Evolutionary conservation across 2,113 vertebrate species (phyloP), one percentile per base, ranked within the genome.

Genomic region (Cyprinodon variegatus): DNA sequence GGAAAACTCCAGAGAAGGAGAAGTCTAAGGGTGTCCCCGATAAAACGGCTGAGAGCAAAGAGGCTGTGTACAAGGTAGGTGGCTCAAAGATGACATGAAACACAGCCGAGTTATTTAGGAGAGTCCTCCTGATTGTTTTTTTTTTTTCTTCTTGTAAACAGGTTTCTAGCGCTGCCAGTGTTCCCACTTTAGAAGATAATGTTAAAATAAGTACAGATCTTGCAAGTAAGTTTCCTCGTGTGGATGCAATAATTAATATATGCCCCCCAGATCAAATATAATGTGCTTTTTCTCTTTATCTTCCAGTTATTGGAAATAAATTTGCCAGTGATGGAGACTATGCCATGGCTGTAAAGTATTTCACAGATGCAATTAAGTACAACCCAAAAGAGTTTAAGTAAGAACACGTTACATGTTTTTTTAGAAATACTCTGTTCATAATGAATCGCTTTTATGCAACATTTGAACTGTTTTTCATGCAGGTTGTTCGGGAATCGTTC

Each of bases 401-500:
- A 88, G 87, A 61, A 40, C n/a, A 15, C 0, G 2, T 29, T 12
- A 8, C 0, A 0, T 9, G 5, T 0, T 13, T 17, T 60, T 39
- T 0, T 29, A 0, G 3, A 29, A 0, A 20, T 13, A 11, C 3
- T 0, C 15, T 13, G 69, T 12, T 20, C 12, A 13, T 4, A 29
- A 1, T 7, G 1, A 0, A 4, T 60, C 39, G 1, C 7, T 41
- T 70, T 57, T 63, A 46, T 57, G 36, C 7, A 38, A n/a, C 0
- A 0, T 36, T n/a, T 8, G 2, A 10, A 13, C 69, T 0, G 67
- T 7, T 84, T 17, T 65, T 38, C 37, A 81, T 0, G 0, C 82
- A 96, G 96, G 80, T 80, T 97, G 43, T 95, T 96, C 39, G 95
- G 96, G 46, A 97, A 96, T 83, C 94, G 95, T 3, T 96, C 96